Evolutionary conservation across 1,140 invertebrate genomes (phyloP).

Genomic region (Maniola jurtina): DNA sequence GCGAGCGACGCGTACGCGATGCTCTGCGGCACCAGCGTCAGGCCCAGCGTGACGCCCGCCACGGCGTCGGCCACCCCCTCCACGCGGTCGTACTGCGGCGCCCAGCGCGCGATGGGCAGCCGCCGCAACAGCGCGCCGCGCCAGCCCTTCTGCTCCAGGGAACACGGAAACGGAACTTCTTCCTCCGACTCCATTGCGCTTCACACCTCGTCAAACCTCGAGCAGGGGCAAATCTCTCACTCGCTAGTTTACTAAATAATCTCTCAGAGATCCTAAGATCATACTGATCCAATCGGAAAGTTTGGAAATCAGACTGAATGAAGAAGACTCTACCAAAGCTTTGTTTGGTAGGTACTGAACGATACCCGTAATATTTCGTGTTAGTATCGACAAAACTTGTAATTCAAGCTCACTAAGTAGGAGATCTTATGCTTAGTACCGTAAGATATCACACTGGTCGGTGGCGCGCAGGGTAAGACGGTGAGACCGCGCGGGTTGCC

Average conservation of each 20-base stretch:
- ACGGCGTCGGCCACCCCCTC: slow-evolving; percentile 83
- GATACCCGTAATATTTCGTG: no score
- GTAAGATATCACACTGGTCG: no score
- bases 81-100: slow-evolving; percentile 81
- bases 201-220: neutral
- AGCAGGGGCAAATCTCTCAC: neutral
- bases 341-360: no score
- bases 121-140: slow-evolving; percentile 43
- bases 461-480: no score
- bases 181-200: slow-evolving; percentile 41
- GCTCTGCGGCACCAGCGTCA: slow-evolving; percentile 91
- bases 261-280: no score
- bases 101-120: slow-evolving; percentile 82
- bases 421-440: no score
- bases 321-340: no score
- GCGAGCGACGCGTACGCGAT: slow-evolving; percentile 90
- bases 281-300: no score
- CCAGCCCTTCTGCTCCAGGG: slow-evolving; percentile 29
- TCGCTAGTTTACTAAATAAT: no score
- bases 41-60: slow-evolving; percentile 88
- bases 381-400: no score
- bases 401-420: no score
- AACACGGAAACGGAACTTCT: slow-evolving; percentile 27
- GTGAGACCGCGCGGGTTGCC: slow-evolving; percentile 27
- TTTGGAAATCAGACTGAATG: no score